Conservation (phyloP, 2,113 vertebrate species). For the Isurus oxyrinchus region DNA sequence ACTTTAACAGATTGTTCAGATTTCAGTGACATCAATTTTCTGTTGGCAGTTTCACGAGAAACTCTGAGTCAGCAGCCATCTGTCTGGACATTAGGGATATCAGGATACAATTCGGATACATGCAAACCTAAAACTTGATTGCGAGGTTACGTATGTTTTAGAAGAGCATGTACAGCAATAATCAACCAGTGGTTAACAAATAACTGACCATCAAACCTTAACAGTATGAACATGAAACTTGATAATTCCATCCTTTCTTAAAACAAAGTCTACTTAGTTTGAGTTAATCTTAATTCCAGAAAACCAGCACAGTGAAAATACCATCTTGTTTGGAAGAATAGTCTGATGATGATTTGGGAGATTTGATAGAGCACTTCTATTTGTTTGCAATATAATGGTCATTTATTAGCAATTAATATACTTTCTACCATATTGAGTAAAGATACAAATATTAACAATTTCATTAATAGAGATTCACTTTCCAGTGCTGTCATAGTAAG, state of each 20-base stretch:
- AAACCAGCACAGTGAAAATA: background rate
- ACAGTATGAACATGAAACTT: background rate
- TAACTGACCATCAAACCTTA: background rate
- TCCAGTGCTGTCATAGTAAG: background rate
- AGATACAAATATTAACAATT: background rate
- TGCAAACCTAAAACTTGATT: background rate
- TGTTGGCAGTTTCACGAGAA: background rate
- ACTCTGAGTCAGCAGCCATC: constrained; percentile 3
- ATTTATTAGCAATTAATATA: background rate
- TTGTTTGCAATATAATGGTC: background rate
- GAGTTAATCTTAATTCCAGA: background rate
- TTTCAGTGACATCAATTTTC: background rate
- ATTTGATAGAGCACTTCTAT: background rate
- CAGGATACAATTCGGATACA: too few species aligned
- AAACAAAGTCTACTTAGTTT: background rate
- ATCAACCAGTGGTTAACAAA: background rate
- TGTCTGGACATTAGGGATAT: background rate
- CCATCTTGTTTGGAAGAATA: background rate
- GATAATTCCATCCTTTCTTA: background rate
- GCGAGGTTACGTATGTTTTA: background rate
- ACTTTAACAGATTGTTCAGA: background rate
- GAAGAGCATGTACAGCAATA: background rate
- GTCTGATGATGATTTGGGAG: background rate
- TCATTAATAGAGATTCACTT: background rate
- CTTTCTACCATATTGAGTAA: background rate